Base-by-base conservation (phyloP, 2,113 vertebrate genomes). In the Eupsittula cactorum region DNA sequence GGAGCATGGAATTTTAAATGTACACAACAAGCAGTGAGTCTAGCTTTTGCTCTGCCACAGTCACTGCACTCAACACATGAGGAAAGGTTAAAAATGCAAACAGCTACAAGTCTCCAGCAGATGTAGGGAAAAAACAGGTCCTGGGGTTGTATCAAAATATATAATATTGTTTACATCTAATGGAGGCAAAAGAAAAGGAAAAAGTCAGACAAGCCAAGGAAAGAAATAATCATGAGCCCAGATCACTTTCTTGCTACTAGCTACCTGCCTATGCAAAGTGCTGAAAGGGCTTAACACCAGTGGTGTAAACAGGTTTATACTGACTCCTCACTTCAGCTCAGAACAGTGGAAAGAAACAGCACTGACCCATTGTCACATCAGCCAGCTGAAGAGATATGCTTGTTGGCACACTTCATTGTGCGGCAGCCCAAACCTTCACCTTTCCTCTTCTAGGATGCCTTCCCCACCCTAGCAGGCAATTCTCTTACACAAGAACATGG, bases 71-170 rank as follows among this genome's bases (percentile, higher is more conserved):
- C 68, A 87, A 69, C 31, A 25, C 59, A 33, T 6, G 24, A 73
- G 31, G 70, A 82, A 95, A 95, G 70, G 50, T 85, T 92, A 85
- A 89, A 90, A 71, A 88, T 87, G 77, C 65, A 75, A 82, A 82
- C 35, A 41, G 33, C 33, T 80, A 29, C 33, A 91, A 69, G 17
- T 46, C 15, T 75, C 37, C 76, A 59, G 62, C 29, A 86, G 69
- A 52, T 24, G 71, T 3, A 11, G 12, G 33, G 42, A 9, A 86
- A 70, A 92, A 90, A 49, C 19, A 70, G 39, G 47, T 89, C 52
- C 52, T 82, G 69, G 35, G 27, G 7, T 27, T 75, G 9, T 91
- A 69, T 47, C n/a, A 78, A 82, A 81, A 71, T 33, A 42, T 25
- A 13, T 46, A 49, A 71, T 82, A 91, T 11, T 81, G 23, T 13